Conservation (phyloP, 1,140 invertebrate species). For the Saccostrea glomerata region DNA sequence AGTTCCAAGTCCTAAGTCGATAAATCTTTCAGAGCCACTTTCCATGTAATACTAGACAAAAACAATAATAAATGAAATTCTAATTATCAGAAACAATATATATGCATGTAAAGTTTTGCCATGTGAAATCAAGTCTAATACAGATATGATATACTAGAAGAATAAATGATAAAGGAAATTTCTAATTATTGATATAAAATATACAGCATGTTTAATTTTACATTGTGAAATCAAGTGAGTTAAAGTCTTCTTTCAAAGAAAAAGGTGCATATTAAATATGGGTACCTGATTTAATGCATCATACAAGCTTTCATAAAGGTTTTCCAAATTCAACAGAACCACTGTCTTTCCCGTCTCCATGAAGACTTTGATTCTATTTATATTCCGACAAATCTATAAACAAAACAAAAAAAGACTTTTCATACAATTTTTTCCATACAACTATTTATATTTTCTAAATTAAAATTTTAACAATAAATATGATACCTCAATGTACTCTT, state of each 20-base stretch:
- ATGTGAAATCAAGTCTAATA: too few relatives aligned
- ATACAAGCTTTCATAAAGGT: conserved; percentile 64
- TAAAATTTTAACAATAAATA: neutral
- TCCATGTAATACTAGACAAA: conserved; percentile 71
- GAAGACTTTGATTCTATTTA: conserved; percentile 77
- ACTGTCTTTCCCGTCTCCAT: conserved; percentile 74
- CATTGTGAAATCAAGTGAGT: too few relatives aligned
- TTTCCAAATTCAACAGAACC: conserved; percentile 37
- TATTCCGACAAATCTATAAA: conserved; percentile 76
- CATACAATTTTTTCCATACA: neutral
- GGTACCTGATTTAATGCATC: conserved; percentile 76
- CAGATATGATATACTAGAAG: too few relatives aligned
- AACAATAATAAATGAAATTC: neutral
- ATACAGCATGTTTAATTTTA: too few relatives aligned
- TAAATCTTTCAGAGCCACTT: conserved; percentile 73
- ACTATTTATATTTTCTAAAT: neutral
- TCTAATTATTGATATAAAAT: too few relatives aligned
- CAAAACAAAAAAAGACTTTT: neutral
- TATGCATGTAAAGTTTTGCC: too few relatives aligned
- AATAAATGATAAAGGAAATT: too few relatives aligned
- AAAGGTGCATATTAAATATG: too few relatives aligned
- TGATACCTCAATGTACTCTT: conserved; percentile 61
- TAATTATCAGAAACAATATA: too few relatives aligned
- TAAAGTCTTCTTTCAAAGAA: too few relatives aligned
- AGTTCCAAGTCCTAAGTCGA: conserved; percentile 76